Evolutionary conservation across 2,888 invertebrate genomes (phyloP), one percentile per base, ranked within the genome.

Genomic region (Calameuta idolon): DNA sequence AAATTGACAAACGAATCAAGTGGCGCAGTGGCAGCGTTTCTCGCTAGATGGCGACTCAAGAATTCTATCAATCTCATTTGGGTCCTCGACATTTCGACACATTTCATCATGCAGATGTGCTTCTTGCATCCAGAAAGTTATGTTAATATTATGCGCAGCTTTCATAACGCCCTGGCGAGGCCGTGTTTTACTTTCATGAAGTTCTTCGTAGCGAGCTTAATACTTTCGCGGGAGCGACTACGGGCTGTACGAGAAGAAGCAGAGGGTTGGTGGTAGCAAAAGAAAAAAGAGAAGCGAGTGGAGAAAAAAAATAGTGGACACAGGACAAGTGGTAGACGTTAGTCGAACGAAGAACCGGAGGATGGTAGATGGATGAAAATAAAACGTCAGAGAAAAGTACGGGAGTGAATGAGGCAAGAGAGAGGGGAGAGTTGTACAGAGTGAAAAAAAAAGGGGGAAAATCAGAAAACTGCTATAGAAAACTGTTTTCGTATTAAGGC

Each of bases 181-280:
- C 71, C 84, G 83, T 83, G 84, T 85, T 87, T 87, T 87, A 87
- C 85, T 88, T 87, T 87, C 84, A 84, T 85, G 82, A 85, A 87
- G 82, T 87, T 87, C 84, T 83, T 82, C 78, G 76, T 80, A 2
- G 81, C 74, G 5, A 12, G 81, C 82, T 85, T 86, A 86, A 86
- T 83, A 83, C 80, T 85, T 82, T 81, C 77, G 77, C 79, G 55
- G 23, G 55, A 55, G 23, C 23, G 55, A 23, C 55, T 9, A 23
- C 2, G 40, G 5, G 5, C 40, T 5, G 2, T 9, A 1, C 23
- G 2, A 55, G 40, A 23, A 23, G 55, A 55, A 55, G 55, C 23
- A 9, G 55, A 9, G 55, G 9, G 9, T 55, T 23, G 55, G 9
- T 23, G 55, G 23, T 23, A 23, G 23, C 82, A 81, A 83, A 83